Percentiles rank a stretch among this genome's conserved stretches.
Evolutionary conservation across 2,113 vertebrate genomes (phyloP).

Genomic region (Connochaetes taurinus): DNA sequence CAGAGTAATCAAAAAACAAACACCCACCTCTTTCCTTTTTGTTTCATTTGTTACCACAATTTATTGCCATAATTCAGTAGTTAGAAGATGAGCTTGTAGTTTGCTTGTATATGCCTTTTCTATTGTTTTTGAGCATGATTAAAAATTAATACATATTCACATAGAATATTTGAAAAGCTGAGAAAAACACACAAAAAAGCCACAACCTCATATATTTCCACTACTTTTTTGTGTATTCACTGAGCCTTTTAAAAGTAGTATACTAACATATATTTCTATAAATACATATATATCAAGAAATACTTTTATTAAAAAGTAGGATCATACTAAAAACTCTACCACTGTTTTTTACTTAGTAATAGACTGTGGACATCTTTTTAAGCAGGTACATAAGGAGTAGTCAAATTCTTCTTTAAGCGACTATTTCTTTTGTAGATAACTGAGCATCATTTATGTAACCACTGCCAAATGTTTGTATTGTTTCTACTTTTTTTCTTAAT

Average conservation of each 20-base stretch:
- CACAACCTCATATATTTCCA: not conserved
- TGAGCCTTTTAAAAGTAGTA: not conserved
- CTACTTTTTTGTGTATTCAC: not conserved
- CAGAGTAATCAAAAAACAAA: not conserved
- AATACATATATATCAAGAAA: not conserved
- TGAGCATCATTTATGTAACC: not conserved
- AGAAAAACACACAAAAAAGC: not conserved
- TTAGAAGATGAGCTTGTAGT: not conserved
- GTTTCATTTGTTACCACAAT: not conserved
- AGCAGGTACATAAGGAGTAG: not conserved
- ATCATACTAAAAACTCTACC: not conserved
- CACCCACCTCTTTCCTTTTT: not conserved
- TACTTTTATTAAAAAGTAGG: not conserved
- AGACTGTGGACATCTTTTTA: not conserved
- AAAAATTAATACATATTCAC: not conserved
- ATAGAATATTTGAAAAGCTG: not conserved
- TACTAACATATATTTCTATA: not conserved
- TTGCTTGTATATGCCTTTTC: not conserved
- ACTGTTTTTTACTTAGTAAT: not conserved
- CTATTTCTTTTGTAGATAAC: not conserved
- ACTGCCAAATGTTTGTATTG: not conserved
- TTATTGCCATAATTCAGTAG: not conserved
- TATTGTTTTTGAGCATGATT: not conserved
- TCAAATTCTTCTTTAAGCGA: not conserved
- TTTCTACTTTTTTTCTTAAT: not conserved